Conservation (phyloP, 2,888 invertebrate genomes). For the Andrena flavipes region DNA sequence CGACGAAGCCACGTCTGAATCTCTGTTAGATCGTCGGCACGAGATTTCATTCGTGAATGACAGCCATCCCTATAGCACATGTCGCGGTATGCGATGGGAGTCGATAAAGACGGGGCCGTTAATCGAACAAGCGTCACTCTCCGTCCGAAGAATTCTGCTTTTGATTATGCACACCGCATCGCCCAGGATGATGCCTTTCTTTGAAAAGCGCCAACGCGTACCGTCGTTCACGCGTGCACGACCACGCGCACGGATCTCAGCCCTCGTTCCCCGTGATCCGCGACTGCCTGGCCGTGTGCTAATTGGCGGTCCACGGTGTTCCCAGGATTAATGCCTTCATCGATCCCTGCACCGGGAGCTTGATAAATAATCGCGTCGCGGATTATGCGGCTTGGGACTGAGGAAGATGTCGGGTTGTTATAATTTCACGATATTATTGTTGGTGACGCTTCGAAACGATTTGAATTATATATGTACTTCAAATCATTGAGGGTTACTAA, state of each 20-base stretch:
- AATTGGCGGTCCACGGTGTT: constrained; percentile 33
- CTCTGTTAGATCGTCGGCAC: constrained; percentile 57
- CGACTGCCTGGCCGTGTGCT: constrained; percentile 21
- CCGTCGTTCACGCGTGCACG: constrained; percentile 51
- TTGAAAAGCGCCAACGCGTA: constrained; percentile 37
- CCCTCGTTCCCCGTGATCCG: constrained; percentile 37
- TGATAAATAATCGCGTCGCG: neutral
- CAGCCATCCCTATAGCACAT: constrained; percentile 55
- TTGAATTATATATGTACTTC: no score
- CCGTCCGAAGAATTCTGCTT: constrained; percentile 53
- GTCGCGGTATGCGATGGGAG: constrained; percentile 63
- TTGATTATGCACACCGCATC: constrained; percentile 62
- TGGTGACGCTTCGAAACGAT: no score
- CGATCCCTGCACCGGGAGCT: constrained; percentile 5
- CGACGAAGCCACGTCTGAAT: constrained; percentile 61
- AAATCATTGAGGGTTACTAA: no score
- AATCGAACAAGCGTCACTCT: constrained; percentile 68
- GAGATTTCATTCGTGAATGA: constrained; percentile 67
- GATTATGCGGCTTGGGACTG: neutral
- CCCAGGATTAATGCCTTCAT: constrained; percentile 41
- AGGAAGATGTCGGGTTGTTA: neutral
- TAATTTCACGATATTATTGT: no score
- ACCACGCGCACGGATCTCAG: constrained; percentile 16
- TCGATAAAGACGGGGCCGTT: constrained; percentile 62
- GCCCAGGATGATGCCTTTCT: constrained; percentile 53